Percentiles rank a stretch among this genome's conserved stretches.
phyloP scores from a whole-genome alignment of 2,888 invertebrate species.

The Cantharis rustica region DNA sequence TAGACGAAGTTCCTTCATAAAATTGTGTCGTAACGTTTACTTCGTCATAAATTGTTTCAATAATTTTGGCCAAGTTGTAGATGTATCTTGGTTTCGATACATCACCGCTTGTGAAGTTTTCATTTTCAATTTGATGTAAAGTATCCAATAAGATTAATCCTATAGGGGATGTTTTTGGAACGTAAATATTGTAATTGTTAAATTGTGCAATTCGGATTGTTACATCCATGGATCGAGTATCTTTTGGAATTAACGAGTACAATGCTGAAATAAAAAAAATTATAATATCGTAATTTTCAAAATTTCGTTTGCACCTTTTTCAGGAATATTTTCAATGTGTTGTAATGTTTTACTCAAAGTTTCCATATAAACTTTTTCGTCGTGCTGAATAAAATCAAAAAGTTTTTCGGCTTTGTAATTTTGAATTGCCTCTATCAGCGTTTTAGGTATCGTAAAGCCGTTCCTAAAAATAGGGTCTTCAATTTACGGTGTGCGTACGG shows the following conservation, averaged over 20 bases:
- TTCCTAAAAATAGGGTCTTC: slow-evolving; percentile 44
- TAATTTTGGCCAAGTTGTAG: slow-evolving; percentile 46
- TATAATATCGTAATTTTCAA: background rate
- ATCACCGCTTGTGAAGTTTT: slow-evolving; percentile 44
- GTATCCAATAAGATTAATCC: slow-evolving; percentile 47
- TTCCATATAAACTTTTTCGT: slow-evolving; percentile 56
- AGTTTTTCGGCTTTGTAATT: slow-evolving; percentile 51
- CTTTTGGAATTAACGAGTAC: slow-evolving; percentile 48
- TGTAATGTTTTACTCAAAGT: slow-evolving; percentile 62
- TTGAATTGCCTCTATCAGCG: slow-evolving; percentile 56
- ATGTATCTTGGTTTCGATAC: slow-evolving; percentile 41
- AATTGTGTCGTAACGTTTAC: slow-evolving; percentile 44
- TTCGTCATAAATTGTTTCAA: slow-evolving; percentile 44
- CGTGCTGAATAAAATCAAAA: slow-evolving; percentile 56
- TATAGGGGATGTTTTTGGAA: slow-evolving; percentile 46
- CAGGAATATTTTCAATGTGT: slow-evolving; percentile 57
- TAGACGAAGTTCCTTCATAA: slow-evolving; percentile 59
- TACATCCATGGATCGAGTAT: slow-evolving; percentile 40
- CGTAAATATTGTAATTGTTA: slow-evolving; percentile 48
- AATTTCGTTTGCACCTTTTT: slow-evolving; percentile 42
- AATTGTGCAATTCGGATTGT: slow-evolving; percentile 34
- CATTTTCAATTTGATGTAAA: slow-evolving; percentile 45
- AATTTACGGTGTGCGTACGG: background rate
- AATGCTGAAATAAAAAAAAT: slow-evolving; percentile 43
- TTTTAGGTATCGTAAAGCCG: slow-evolving; percentile 60